Evolutionary conservation across 2,797 vertebrate genomes (phyloP), one percentile per base, ranked within the genome.

Genomic region (Betta splendens): DNA sequence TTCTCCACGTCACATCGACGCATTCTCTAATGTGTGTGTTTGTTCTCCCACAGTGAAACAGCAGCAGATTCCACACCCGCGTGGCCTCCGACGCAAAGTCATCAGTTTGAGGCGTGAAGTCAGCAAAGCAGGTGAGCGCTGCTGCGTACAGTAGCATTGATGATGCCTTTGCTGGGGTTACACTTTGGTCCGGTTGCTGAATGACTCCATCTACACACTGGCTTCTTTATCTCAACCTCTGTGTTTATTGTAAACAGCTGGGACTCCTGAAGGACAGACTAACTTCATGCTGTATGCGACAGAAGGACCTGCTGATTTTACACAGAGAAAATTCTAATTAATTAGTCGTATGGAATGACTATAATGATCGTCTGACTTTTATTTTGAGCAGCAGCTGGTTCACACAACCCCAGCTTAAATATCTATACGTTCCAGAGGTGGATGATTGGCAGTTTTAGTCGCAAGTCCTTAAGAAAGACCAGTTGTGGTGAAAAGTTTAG

Each of bases 91-190:
- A 17, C 55, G 62, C 59, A 53, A 54, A 58, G 52, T 74, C 54
- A 68, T 75, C 63, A 67, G 42, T 72, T 60, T 25, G 43, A 42
- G 38, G 53, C 64, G 57, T 48, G 31, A 45, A 60, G 57, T 67
- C 71, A 78, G 61, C 60, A 72, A 57, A 72, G 36, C 16, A 18
- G 40, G 55, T 33, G 46, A 53, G 17, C 36, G 45, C 43, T 67
- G 54, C 56, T 64, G 36, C 43, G 35, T 48, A n/a, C n/a, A n/a
- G n/a, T n/a, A 37, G 40, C 59, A 38, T 57, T 26, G 15, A 11
- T 10, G 39, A 13, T 38, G 0, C 38, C 66, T 63, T 33, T 69
- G 74, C 78, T 74, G 33, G 65, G 21, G 1, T 17, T 20, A 48
- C 38, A 23, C 45, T 72, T 73, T 64, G 39, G 20, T 48, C 33